Base-by-base conservation (phyloP, 2,113 vertebrate genomes). In the Chaetodon trifascialis region DNA sequence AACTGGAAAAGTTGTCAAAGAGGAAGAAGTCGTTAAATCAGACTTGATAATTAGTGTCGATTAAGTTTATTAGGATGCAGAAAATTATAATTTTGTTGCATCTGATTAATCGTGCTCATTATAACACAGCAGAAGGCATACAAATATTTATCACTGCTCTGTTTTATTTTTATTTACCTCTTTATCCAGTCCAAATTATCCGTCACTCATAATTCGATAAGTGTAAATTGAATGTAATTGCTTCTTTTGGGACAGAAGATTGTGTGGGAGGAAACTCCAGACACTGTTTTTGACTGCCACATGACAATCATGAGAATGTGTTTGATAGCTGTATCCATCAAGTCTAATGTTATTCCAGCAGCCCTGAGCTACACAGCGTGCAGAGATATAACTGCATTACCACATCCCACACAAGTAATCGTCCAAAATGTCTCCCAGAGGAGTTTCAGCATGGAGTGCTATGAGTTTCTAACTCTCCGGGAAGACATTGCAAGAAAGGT, bases 351-450 rank as follows among this genome's bases (percentile, higher is more conserved):
- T 23, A 55, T 72, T 67, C 58, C n/a, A 44, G 42, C 38, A 56
- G 58, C 88, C 63, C 73, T 54, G 40, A 79, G 73, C 79, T 71
- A 23, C 47, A 58, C 42, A 15, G 59, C 47, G 34, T 49, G 71
- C 64, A 1, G 36, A 83, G 64, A 56, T 65, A 60, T 81, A 88
- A 91, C 86, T 87, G 83, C 72, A 88, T 88, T 81, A 83, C 78
- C 44, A 34, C 74, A 67, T 82, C 82, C 82, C 85, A 85, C 84
- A 72, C 87, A 76, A 78, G 69, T 72, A 80, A 84, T 83, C 44
- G 62, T 80, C 79, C 65, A 11, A 77, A 87, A 84, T 76, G 67
- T 78, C 76, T 86, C 86, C 76, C 86, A 36, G 65, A 86, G 72
- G 75, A 84, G 63, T 44, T 59, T 59, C 73, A 52, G 82, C 46